A percentile compares a stretch with the other conserved stretches of the same genome.
phyloP scores from a whole-genome alignment of 1,140 invertebrate genomes.

The Danaus melanippus region DNA sequence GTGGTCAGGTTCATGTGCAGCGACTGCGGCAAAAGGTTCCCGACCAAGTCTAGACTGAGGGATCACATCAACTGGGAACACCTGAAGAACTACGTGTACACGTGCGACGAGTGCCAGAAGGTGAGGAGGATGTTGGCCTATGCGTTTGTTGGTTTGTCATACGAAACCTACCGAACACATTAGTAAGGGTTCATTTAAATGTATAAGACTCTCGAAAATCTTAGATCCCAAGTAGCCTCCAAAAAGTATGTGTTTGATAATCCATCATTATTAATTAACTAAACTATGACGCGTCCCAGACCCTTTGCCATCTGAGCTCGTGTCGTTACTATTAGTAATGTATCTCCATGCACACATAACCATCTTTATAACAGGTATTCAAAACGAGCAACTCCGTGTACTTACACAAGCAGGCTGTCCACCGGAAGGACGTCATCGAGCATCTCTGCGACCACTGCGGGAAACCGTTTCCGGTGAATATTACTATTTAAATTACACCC shows the following conservation, averaged over 20 bases:
- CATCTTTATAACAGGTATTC: slow-evolving; percentile 37
- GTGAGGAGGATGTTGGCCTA: slow-evolving; percentile 16
- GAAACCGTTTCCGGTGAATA: slow-evolving; percentile 42
- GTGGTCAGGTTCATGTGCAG: slow-evolving; percentile 41
- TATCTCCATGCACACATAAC: too few species aligned
- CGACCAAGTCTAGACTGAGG: slow-evolving; percentile 36
- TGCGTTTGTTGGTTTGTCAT: neutral
- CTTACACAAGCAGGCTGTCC: slow-evolving; percentile 48
- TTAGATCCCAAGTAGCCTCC: too few species aligned
- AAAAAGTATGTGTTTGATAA: too few species aligned
- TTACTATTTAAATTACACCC: too few species aligned
- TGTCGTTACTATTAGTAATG: too few species aligned
- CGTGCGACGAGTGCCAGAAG: slow-evolving; percentile 41
- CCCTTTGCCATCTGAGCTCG: too few species aligned
- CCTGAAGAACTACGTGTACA: slow-evolving; percentile 43
- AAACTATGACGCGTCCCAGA: too few species aligned
- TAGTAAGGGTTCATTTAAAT: neutral
- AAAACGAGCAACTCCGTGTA: slow-evolving; percentile 51
- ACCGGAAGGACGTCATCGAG: slow-evolving; percentile 31
- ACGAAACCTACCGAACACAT: neutral
- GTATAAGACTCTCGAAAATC: too few species aligned
- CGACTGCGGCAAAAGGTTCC: slow-evolving; percentile 47
- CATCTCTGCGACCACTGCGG: slow-evolving; percentile 58
- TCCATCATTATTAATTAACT: too few species aligned
- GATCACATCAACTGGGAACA: slow-evolving; percentile 61